Conservation (phyloP, 2,113 vertebrate genomes). For the Leptodactylus fuscus region DNA sequence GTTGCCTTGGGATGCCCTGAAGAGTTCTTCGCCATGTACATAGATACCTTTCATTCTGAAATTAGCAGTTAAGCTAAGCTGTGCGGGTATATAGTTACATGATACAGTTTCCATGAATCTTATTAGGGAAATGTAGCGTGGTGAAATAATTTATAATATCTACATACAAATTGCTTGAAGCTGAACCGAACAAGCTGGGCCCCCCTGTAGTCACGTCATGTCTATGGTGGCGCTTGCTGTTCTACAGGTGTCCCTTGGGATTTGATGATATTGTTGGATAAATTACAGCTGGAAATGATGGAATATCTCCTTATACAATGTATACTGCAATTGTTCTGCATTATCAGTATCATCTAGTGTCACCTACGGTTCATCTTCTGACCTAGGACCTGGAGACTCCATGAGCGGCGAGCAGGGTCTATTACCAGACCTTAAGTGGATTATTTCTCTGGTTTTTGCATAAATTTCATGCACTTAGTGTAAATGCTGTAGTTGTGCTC, state of each 20-base stretch:
- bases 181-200: neutral
- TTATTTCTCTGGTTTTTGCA: no score
- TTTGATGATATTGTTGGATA: neutral
- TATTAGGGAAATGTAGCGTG: conserved; percentile 8
- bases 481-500: no score
- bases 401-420: no score
- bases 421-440: no score
- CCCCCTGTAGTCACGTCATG: no score
- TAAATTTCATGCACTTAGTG: no score
- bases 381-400: no score
- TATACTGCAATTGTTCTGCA: neutral
- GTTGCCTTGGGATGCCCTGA: conserved; percentile 25
- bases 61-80: conserved; percentile 35
- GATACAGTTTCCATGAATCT: conserved; percentile 15
- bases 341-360: no score
- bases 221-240: neutral
- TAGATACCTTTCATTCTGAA: conserved; percentile 32
- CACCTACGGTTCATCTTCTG: no score
- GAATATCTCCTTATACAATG: neutral
- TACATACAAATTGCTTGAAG: neutral
- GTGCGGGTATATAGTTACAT: conserved; percentile 25
- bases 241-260: neutral
- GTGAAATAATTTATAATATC: neutral
- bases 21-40: conserved; percentile 41
- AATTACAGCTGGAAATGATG: neutral